Conservation (phyloP, 1,140 invertebrate species). For the Drosophila ironensis region DNA sequence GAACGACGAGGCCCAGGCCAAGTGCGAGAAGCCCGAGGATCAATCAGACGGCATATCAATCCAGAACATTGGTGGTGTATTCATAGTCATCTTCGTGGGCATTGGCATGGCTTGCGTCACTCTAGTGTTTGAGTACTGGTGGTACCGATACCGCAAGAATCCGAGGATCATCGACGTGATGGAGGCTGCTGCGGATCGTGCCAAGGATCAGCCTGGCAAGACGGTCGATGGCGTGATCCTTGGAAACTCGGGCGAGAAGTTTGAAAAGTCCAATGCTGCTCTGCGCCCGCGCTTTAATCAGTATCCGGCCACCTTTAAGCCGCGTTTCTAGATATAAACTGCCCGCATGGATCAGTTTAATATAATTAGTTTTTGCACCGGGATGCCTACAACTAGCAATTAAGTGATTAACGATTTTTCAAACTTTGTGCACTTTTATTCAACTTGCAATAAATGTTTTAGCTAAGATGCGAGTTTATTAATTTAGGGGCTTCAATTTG, state of each 20-base stretch:
- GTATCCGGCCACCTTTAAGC: constrained; percentile 77
- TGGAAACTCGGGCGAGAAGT: constrained; percentile 70
- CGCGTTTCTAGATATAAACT: constrained; percentile 58
- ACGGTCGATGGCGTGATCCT: constrained; percentile 67
- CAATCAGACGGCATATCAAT: constrained; percentile 98
- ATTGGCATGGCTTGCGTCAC: constrained; percentile 95
- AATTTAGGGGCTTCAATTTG: too few relatives aligned
- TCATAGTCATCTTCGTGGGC: constrained; percentile 97
- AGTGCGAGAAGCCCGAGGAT: constrained; percentile 94
- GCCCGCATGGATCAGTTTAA: neutral
- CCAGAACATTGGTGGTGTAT: constrained; percentile 98
- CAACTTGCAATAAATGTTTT: constrained; percentile 44
- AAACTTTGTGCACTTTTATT: constrained; percentile 51
- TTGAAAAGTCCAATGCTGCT: constrained; percentile 73
- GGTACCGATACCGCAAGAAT: constrained; percentile 90
- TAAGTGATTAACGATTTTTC: constrained; percentile 7
- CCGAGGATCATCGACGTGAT: constrained; percentile 84
- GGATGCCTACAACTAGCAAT: constrained; percentile 59
- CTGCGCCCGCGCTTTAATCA: constrained; percentile 77
- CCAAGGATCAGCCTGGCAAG: constrained; percentile 53
- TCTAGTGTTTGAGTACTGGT: constrained; percentile 97
- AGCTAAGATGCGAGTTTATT: too few relatives aligned
- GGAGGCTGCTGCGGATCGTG: constrained; percentile 43
- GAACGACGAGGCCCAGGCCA: constrained; percentile 88
- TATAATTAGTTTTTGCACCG: constrained; percentile 15